Percentiles rank a stretch among this genome's conserved stretches.
phyloP scores from a whole-genome alignment of 1,140 invertebrate species.

The Drosophila funebris region DNA sequence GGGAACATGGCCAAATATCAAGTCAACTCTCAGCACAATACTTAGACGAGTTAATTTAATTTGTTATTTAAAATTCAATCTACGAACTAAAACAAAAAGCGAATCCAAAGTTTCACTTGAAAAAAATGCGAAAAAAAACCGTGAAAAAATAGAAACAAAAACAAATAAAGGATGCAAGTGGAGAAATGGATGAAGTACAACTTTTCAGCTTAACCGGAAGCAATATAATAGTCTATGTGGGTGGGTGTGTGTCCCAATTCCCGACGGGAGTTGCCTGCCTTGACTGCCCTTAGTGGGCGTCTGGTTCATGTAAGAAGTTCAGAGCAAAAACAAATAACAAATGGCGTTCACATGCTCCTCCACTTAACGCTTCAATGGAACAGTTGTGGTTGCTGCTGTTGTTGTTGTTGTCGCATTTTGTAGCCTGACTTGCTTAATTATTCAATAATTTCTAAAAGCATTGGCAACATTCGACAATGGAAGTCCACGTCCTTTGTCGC shows the following conservation, averaged over 20 bases:
- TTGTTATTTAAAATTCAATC: conserved; percentile 83
- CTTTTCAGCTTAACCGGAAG: conserved; percentile 69
- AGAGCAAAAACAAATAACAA: conserved; percentile 70
- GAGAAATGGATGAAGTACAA: conserved; percentile 40
- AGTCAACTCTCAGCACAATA: conserved; percentile 49
- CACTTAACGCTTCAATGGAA: no score
- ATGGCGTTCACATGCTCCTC: not conserved
- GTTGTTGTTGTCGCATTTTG: conserved; percentile 3
- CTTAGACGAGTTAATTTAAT: conserved; percentile 79
- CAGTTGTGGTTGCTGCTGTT: no score
- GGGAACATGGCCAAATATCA: conserved; percentile 41
- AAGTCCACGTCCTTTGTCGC: conserved; percentile 12
- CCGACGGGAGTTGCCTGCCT: conserved; percentile 47
- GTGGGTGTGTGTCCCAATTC: conserved; percentile 44
- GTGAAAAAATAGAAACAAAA: conserved; percentile 4
- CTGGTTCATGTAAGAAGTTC: conserved; percentile 72
- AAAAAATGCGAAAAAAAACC: conserved; percentile 23
- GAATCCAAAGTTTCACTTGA: conserved; percentile 5
- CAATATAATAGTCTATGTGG: conserved; percentile 6
- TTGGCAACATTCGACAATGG: conserved; percentile 62
- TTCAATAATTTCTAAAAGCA: conserved; percentile 82
- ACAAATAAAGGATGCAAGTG: not conserved
- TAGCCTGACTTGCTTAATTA: conserved; percentile 63
- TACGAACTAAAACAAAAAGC: conserved; percentile 81
- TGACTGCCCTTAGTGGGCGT: not conserved